phyloP scores from a whole-genome alignment of 2,888 invertebrate species.

The Alloscopus bannaensis region DNA sequence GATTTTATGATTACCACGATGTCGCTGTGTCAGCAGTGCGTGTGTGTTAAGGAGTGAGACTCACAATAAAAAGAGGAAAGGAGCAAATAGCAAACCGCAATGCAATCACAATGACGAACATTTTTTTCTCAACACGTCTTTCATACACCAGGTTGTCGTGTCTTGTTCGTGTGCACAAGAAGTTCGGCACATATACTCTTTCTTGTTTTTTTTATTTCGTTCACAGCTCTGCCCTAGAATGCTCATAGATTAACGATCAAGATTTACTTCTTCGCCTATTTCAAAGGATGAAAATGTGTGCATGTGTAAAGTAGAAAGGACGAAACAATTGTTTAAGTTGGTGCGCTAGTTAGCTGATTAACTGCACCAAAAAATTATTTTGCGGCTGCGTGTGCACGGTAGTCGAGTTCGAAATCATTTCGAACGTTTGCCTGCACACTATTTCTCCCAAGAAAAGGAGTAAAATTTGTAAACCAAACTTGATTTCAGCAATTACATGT shows the following conservation, averaged over 20 bases:
- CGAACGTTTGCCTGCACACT: background rate
- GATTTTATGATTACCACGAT: constrained; percentile 48
- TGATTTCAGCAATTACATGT: too few species aligned
- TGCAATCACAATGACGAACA: background rate
- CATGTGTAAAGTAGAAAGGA: background rate
- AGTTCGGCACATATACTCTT: background rate
- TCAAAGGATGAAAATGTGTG: constrained; percentile 12
- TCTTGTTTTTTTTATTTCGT: background rate
- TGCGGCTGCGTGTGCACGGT: background rate
- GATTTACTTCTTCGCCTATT: constrained; percentile 21
- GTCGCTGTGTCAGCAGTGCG: constrained; percentile 51
- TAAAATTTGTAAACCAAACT: too few species aligned
- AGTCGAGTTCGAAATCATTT: background rate
- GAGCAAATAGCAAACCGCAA: background rate
- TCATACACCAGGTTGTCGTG: background rate
- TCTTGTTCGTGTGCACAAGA: background rate
- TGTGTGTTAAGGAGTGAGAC: constrained; percentile 22
- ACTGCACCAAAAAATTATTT: background rate
- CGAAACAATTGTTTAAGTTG: constrained; percentile 5
- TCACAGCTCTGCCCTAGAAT: constrained; percentile 36
- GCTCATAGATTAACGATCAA: constrained; percentile 37
- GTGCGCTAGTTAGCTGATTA: background rate
- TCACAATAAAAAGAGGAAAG: constrained; percentile 14
- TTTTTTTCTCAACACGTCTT: background rate
- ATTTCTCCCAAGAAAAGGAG: background rate